These are phyloP conservation scores for Pipra filicauda DNA, from an alignment of 2,113 vertebrate species.

Conservation along the genomic window DNA sequence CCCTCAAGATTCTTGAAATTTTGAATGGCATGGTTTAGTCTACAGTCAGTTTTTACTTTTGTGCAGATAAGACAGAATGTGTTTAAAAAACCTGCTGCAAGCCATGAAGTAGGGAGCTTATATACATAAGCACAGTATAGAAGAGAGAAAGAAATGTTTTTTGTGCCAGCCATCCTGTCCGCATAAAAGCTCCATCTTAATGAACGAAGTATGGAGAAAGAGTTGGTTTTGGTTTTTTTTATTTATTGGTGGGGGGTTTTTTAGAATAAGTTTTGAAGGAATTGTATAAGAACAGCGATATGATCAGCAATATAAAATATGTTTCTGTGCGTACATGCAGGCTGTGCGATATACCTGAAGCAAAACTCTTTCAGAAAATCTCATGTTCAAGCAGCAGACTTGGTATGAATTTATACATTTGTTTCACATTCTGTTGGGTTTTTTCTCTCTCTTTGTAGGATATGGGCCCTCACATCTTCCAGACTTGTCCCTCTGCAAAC, in stretches of 20 bases:
- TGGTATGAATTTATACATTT: neutral
- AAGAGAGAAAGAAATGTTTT: neutral
- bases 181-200: neutral
- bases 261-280: neutral
- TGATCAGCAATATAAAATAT: neutral
- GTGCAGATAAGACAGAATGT: neutral
- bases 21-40: neutral
- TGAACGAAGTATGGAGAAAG: neutral
- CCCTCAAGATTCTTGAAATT: neutral
- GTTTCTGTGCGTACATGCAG: too few species aligned
- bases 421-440: neutral
- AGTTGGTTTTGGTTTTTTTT: neutral
- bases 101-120: neutral
- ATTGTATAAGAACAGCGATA: neutral
- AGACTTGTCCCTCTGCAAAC: slow-evolving; percentile 97
- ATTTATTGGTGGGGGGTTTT: neutral
- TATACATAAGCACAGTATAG: neutral
- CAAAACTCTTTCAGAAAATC: neutral
- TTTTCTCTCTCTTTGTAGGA: slow-evolving; percentile 74
- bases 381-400: neutral
- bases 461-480: slow-evolving; percentile 98
- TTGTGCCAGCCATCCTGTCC: neutral
- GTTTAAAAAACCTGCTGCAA: neutral
- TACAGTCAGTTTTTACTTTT: neutral
- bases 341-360: neutral